These are phyloP conservation scores for Cheilosia grossa DNA, from an alignment of 2,888 invertebrate species.

Conservation along the genomic window DNA sequence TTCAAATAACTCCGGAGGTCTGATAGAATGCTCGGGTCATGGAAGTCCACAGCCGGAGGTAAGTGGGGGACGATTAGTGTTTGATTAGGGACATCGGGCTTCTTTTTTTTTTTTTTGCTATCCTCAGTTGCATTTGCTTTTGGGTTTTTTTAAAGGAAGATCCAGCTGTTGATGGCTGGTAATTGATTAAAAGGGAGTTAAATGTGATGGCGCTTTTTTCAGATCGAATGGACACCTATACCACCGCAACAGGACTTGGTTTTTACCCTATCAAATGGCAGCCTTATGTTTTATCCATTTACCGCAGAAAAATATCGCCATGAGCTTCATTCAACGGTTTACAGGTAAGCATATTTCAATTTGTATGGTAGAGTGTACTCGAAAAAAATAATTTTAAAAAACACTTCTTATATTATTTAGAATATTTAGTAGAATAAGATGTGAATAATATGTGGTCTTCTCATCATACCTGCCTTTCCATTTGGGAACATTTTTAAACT, in stretches of 20 bases:
- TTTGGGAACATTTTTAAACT: no score
- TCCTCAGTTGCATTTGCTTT: conserved; percentile 7
- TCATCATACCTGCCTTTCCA: no score
- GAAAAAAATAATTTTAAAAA: no score
- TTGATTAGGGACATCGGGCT: conserved; percentile 49
- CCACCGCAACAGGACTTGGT: conserved; percentile 88
- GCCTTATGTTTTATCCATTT: conserved; percentile 93
- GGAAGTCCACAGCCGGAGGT: conserved; percentile 89
- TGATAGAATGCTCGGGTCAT: conserved; percentile 88
- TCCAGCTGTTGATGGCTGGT: conserved; percentile 1
- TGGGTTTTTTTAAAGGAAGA: conserved; percentile 20
- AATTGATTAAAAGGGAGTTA: conserved; percentile 23
- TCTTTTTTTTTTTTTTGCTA: conserved; percentile 9
- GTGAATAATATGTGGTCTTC: no score
- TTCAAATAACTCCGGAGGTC: conserved; percentile 89
- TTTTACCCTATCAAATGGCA: conserved; percentile 91
- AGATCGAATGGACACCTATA: conserved; percentile 91
- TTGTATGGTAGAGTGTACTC: neutral
- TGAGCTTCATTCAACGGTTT: conserved; percentile 93
- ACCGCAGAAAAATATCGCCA: conserved; percentile 91
- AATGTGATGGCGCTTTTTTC: conserved; percentile 67
- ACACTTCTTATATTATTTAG: no score
- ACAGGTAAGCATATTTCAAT: conserved; percentile 85
- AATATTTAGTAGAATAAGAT: no score
- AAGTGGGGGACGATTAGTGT: conserved; percentile 65